phyloP scores from a whole-genome alignment of 2,113 vertebrate genomes.

The Mus pahari region DNA sequence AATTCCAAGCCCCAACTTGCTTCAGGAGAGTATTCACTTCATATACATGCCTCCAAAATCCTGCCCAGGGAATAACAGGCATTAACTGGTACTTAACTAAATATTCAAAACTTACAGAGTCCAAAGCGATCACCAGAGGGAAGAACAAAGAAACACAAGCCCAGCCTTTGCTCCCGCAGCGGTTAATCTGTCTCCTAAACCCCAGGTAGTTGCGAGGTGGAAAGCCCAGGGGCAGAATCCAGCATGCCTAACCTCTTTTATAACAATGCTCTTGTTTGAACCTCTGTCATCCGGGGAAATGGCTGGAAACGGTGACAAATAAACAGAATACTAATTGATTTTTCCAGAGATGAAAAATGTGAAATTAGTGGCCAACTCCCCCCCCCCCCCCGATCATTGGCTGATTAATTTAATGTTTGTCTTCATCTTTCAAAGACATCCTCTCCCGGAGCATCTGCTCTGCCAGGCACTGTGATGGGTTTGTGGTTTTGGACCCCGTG shows the following conservation, averaged over 20 bases:
- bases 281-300: constrained; percentile 83
- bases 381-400: constrained; percentile 81
- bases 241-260: constrained; percentile 74
- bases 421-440: constrained; percentile 84
- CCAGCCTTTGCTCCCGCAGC: not conserved
- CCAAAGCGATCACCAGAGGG: not conserved
- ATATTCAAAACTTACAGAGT: not conserved
- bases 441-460: constrained; percentile 80
- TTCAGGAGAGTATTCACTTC: not conserved
- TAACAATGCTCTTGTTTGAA: constrained; percentile 76
- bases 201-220: constrained; percentile 16
- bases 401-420: constrained; percentile 90
- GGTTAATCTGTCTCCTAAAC: not conserved
- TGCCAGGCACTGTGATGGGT: constrained; percentile 76
- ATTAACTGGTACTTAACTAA: not conserved
- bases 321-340: constrained; percentile 92
- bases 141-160: constrained; percentile 42
- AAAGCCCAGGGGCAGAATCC: constrained; percentile 70
- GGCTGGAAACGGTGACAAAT: constrained; percentile 87
- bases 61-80: not conserved
- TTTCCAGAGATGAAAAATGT: constrained; percentile 88
- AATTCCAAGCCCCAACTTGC: not conserved
- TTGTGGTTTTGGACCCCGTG: constrained; percentile 73
- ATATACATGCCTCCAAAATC: not conserved
- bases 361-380: constrained; percentile 88